phyloP scores from a whole-genome alignment of 2,888 invertebrate genomes.

The Caenorhabditis sp. region DNA sequence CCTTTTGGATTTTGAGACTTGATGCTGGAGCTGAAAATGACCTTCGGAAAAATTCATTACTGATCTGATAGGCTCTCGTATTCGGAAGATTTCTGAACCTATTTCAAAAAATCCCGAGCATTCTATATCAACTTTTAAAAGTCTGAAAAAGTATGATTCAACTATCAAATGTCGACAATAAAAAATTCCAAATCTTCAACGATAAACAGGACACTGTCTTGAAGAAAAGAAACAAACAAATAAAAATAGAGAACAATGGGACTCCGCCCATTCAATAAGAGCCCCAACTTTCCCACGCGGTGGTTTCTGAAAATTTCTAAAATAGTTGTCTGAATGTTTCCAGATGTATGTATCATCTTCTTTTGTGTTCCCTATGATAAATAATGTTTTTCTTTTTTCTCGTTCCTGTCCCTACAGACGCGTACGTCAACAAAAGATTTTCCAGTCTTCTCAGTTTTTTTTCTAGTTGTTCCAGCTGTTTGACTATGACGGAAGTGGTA shows the following conservation, averaged over 20 bases:
- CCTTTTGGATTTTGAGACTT: too few relatives aligned
- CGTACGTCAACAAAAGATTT: conserved; percentile 17
- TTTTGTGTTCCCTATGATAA: not conserved
- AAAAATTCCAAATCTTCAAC: too few relatives aligned
- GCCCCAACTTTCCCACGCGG: conserved; percentile 39
- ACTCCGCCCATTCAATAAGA: conserved; percentile 31
- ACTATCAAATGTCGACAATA: too few relatives aligned
- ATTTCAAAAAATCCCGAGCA: too few relatives aligned
- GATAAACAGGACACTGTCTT: too few relatives aligned
- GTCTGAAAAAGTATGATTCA: too few relatives aligned
- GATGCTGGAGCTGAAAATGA: too few relatives aligned
- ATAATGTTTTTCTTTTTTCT: conserved; percentile 13
- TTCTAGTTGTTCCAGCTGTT: conserved; percentile 3
- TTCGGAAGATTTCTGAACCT: too few relatives aligned
- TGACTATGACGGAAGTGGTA: not conserved
- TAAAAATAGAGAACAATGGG: not conserved
- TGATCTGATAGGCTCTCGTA: too few relatives aligned
- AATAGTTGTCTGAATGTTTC: conserved; percentile 8
- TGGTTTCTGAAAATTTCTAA: conserved; percentile 19
- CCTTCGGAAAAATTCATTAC: too few relatives aligned
- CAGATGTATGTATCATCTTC: not conserved
- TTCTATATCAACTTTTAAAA: too few relatives aligned
- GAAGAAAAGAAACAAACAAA: not conserved
- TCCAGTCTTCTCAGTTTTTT: not conserved
- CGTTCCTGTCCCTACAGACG: not conserved